Evolutionary conservation across 1,140 invertebrate genomes (phyloP), one percentile per base, ranked within the genome.

Genomic region (Ericerus pela): DNA sequence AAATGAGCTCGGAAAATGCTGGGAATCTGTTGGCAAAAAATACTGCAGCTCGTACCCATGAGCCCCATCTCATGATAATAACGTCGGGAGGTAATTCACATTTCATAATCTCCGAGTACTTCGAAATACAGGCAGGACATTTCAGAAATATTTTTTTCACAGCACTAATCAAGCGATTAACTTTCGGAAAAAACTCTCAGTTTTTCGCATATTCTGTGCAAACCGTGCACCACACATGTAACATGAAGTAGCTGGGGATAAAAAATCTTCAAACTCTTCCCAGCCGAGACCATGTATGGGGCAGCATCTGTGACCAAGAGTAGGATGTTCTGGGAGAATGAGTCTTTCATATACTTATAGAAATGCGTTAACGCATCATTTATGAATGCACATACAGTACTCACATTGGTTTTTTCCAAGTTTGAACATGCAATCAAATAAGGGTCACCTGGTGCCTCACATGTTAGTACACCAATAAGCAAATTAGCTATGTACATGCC

Each of bases 81-180:
- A 47, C 43, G 26, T 57, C 43, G 20, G 47, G 55, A 57, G 55
- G 47, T n/a, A 31, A 51, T 28, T 5, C n/a, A 29, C 12, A 57
- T 18, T n/a, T 54, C 26, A 20, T 16, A 10, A 37, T 54, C 16
- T 27, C 22, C 14, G 26, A 18, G 26, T 37, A 22, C 22, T 4
- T 28, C 26, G 16, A 24, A 43, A 41, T 28, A 37, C 53, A n/a
- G 18, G 2, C 12, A 27, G 37, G 37, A 8, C 24, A 33, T 11
- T 55, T 29, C 12, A 55, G 29, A 18, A 43, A 43, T 27, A 55
- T 11, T 38, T 27, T 8, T 54, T 26, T 54, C 16, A 16, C 36
- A 12, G 31, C 26, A 16, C 30, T 36, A 2, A 55, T 55, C 14
- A 55, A 16, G 8, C 27, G 8, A 29, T 55, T 16, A 3, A 18